phyloP scores from a whole-genome alignment of 2,113 vertebrate genomes.

The Anolis carolinensis region DNA sequence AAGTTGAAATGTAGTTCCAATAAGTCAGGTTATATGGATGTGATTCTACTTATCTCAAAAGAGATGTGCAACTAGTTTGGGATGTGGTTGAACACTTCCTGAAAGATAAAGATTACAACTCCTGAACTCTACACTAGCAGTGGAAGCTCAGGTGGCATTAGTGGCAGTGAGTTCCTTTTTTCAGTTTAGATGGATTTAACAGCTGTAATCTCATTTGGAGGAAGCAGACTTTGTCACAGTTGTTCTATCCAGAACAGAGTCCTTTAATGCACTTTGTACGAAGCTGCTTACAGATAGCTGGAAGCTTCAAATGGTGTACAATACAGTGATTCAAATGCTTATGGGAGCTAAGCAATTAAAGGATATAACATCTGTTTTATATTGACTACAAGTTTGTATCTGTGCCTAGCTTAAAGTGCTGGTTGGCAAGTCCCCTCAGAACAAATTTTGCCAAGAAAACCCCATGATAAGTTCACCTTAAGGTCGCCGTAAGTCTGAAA shows the following conservation, averaged over 20 bases:
- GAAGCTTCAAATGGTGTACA: not conserved
- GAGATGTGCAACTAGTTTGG: not conserved
- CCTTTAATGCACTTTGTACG: not conserved
- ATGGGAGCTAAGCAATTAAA: not conserved
- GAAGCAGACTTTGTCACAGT: not conserved
- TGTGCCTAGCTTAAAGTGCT: not conserved
- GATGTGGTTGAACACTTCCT: not conserved
- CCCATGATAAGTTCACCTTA: no score
- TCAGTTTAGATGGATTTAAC: not conserved
- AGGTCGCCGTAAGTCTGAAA: not conserved
- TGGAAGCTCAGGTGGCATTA: not conserved
- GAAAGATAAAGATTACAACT: not conserved
- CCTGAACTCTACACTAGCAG: not conserved
- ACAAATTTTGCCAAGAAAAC: no score
- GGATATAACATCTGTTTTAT: not conserved
- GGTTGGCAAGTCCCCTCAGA: no score
- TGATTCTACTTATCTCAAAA: not conserved
- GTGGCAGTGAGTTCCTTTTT: not conserved
- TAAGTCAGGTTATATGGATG: not conserved
- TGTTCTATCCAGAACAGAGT: not conserved
- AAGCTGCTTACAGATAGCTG: not conserved
- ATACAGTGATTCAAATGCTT: not conserved
- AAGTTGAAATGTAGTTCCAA: not conserved
- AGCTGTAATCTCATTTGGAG: not conserved
- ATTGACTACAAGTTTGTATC: not conserved